These are phyloP conservation scores for Ladona fulva DNA, from an alignment of 1,140 invertebrate species.

Conservation along the genomic window DNA sequence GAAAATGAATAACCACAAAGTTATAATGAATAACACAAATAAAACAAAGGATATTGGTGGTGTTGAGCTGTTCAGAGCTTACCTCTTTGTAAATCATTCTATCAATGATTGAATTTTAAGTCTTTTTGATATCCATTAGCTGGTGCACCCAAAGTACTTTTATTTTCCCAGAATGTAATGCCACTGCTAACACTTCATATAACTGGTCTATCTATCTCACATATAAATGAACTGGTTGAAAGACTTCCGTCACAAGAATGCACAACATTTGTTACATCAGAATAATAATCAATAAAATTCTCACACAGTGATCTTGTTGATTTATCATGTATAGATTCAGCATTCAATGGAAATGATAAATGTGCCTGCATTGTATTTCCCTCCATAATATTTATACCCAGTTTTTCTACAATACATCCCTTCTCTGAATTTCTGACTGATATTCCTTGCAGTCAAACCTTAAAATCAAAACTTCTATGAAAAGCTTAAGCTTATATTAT, in stretches of 20 bases:
- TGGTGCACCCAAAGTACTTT: neutral
- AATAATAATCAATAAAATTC: neutral
- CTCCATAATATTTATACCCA: neutral
- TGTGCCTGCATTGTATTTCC: neutral
- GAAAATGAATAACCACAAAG: too few species aligned
- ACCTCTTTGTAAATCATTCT: too few species aligned
- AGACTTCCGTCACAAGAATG: neutral
- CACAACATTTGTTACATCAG: neutral
- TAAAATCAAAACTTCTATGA: too few species aligned
- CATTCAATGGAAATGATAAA: neutral
- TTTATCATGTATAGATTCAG: neutral
- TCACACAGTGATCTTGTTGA: neutral
- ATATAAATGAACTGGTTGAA: neutral
- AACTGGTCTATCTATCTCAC: neutral
- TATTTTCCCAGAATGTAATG: neutral
- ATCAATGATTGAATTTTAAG: too few species aligned
- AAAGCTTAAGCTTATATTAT: constrained; percentile 18
- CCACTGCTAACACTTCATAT: neutral
- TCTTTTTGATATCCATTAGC: neutral
- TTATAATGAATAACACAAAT: too few species aligned
- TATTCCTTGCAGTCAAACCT: constrained; percentile 71
- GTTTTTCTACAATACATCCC: constrained; percentile 35
- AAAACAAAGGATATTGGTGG: too few species aligned
- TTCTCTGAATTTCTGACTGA: constrained; percentile 64
- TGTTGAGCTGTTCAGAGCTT: too few species aligned